Base-by-base conservation (phyloP, 2,888 invertebrate genomes). In the Trichacis sp. region DNA sequence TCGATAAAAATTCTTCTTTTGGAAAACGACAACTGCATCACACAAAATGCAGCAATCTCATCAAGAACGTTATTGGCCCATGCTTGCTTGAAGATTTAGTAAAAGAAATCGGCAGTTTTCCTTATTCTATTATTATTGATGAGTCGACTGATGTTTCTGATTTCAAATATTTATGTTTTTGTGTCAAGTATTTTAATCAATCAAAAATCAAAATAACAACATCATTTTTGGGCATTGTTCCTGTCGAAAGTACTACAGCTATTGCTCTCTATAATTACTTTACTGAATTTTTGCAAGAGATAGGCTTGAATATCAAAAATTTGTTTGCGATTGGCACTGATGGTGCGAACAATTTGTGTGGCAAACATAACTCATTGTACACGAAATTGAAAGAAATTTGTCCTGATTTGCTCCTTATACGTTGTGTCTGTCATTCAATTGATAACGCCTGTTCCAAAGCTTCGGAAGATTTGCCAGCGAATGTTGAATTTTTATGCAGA, bases 241-340 rank as follows among this genome's bases (percentile, higher is more conserved):
- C 58, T 29, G 33, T 54, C 11, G 55, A 70, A 42, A 52, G 46
- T 19, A 46, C 54, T 2, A 47, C 54, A 33, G 52, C 63, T 12
- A 14, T 56, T 29, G 14, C 36, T 29, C 20, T 66, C 8, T 30
- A 47, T 33, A 11, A 12, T 18, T 45, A n/a, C 9, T 18, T 59
- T 2, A 48, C 11, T 6, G 19, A 36, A 46, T 56, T 58, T 45
- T 45, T 43, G 12, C 15, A 14, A 2, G 33, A 51, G 12, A 14
- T 67, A 18, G 48, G 50, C 1, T 20, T 70, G 8, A 19, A 59
- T 48, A 6, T 63, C 14, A 17, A 17, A 29, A 70, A 73, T 48
- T 40, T 75, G 12, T 60, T 70, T 17, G 72, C 70, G 3, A 14
- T 76, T 30, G 73, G 74, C 9, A 72, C 72, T 14, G 70, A 73